Evolutionary conservation across 2,797 vertebrate species (phyloP).

Genomic region (Peromyscus melanophrys): DNA sequence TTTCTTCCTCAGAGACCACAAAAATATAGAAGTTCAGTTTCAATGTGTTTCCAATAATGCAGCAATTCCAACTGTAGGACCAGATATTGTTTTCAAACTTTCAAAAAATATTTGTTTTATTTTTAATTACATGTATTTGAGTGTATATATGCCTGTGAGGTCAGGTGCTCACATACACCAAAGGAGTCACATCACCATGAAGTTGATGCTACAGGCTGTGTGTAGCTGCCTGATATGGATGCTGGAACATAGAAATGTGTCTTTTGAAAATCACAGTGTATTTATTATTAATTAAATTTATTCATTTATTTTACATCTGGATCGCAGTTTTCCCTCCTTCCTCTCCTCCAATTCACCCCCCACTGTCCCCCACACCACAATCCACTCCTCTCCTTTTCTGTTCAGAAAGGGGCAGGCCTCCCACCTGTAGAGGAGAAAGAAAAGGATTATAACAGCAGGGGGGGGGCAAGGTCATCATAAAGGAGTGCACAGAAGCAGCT

Average conservation of each 20-base stretch:
- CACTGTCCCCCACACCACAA: neutral
- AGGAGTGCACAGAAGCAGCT: neutral
- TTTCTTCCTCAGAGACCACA: neutral
- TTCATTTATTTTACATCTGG: neutral
- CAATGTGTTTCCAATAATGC: neutral
- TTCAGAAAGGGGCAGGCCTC: neutral
- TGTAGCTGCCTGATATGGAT: neutral
- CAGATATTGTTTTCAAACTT: neutral
- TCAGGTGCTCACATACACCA: neutral
- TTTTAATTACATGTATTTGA: neutral
- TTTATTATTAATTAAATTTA: neutral
- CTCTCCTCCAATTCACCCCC: neutral
- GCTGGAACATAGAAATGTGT: rapidly evolving
- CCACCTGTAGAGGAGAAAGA: neutral
- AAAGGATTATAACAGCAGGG: neutral
- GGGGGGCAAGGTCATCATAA: no score
- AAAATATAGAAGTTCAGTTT: neutral
- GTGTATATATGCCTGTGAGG: neutral
- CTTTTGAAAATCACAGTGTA: no score
- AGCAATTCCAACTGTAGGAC: neutral
- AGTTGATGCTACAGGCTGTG: no score
- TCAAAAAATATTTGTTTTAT: neutral
- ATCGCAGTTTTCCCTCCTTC: neutral
- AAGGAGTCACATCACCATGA: neutral
- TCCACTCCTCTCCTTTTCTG: neutral